Evolutionary conservation across 1,140 invertebrate genomes (phyloP).

Genomic region (Caenorhabditis latens): DNA sequence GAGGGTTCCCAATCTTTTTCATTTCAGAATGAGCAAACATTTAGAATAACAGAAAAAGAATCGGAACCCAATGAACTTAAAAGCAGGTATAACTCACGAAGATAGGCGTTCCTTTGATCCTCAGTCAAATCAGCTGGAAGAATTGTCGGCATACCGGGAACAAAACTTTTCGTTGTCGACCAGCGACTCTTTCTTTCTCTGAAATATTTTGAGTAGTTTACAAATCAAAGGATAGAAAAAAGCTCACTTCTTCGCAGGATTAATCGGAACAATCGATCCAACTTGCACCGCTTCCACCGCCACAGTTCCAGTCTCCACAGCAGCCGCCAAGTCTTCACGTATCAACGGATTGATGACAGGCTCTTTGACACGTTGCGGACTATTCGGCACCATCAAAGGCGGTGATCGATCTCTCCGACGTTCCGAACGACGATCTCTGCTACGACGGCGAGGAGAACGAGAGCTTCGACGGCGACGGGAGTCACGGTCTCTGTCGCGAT

Average conservation of each 20-base stretch:
- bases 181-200: constrained; percentile 72
- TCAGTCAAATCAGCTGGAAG: constrained; percentile 75
- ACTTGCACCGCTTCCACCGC: constrained; percentile 17
- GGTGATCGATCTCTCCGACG: background rate
- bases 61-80: background rate
- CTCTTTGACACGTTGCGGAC: constrained; percentile 40
- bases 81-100: constrained; percentile 69
- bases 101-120: constrained; percentile 72
- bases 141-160: constrained; percentile 78
- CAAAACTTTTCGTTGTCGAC: constrained; percentile 75
- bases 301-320: constrained; percentile 27
- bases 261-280: constrained; percentile 11
- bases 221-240: background rate
- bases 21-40: background rate
- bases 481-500: constrained; percentile 1
- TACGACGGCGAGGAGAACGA: constrained; percentile 27
- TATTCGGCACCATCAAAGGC: constrained; percentile 27
- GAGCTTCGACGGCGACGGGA: background rate
- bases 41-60: background rate
- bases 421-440: constrained; percentile 21
- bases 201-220: background rate
- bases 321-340: constrained; percentile 41
- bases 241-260: background rate
- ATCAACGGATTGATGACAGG: constrained; percentile 61
- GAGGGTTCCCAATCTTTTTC: background rate